Percentiles rank a stretch among this genome's conserved stretches.
Conservation (phyloP, 2,113 vertebrate genomes). For the Onychostruthus taczanowskii region DNA sequence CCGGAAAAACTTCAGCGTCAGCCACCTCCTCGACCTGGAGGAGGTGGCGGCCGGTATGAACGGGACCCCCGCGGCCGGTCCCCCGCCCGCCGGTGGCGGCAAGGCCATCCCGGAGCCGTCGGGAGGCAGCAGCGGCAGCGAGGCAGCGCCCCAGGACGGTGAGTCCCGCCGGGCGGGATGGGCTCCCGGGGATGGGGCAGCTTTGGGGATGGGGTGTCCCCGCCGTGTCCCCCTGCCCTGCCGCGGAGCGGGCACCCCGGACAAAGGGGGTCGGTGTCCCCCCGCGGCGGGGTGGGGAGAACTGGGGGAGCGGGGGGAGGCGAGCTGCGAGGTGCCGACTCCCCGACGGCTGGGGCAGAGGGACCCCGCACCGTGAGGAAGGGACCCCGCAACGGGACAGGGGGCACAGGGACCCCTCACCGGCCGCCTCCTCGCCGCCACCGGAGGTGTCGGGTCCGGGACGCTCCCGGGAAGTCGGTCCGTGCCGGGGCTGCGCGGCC, state of each 20-base stretch:
- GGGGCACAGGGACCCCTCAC: not conserved
- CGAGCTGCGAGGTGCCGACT: not conserved
- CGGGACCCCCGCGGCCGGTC: slow-evolving; percentile 54
- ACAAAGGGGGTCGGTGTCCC: not conserved
- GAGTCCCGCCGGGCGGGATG: slow-evolving; percentile 42
- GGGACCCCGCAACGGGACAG: not conserved
- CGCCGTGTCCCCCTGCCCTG: not conserved
- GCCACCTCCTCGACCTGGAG: slow-evolving; percentile 82
- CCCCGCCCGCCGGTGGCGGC: slow-evolving; percentile 55
- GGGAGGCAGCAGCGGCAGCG: slow-evolving; percentile 82
- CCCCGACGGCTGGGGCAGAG: not conserved
- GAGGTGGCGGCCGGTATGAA: slow-evolving; percentile 76
- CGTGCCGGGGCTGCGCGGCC: not conserved
- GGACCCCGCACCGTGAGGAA: not conserved
- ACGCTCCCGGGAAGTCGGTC: not conserved
- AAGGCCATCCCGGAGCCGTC: slow-evolving; percentile 71
- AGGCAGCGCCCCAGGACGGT: slow-evolving; percentile 78
- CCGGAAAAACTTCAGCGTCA: slow-evolving; percentile 83
- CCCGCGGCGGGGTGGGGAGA: not conserved
- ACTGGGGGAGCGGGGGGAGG: not conserved
- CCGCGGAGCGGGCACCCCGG: not conserved
- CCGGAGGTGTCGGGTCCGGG: not conserved
- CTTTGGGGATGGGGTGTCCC: not conserved
- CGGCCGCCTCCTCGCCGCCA: not conserved
- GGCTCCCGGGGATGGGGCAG: not conserved